These are phyloP conservation scores for Callyntrura guangdongensis DNA, from an alignment of 2,888 invertebrate species.

Conservation along the genomic window DNA sequence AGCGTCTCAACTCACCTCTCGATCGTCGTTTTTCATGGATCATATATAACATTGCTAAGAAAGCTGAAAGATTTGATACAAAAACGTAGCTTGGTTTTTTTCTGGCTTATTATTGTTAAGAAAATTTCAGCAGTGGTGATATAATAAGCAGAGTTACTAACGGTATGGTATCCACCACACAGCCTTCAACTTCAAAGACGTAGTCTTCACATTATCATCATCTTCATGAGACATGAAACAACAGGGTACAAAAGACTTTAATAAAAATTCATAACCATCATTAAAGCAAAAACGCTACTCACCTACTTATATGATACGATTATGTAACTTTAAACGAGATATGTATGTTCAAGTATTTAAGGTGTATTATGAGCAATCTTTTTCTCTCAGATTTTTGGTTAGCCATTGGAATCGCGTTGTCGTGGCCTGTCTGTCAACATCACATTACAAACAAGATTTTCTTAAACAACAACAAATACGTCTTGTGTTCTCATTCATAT, in stretches of 20 bases:
- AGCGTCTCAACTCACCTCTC: background rate
- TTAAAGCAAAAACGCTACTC: slow-evolving; percentile 39
- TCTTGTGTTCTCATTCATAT: no score
- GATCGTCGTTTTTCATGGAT: slow-evolving; percentile 42
- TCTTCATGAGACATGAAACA: slow-evolving; percentile 14
- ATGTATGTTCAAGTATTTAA: no score
- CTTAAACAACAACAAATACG: no score
- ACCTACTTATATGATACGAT: background rate
- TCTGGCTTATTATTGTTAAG: background rate
- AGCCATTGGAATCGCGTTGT: no score
- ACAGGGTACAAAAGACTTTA: slow-evolving; percentile 37
- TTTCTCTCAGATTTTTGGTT: no score
- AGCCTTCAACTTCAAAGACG: background rate
- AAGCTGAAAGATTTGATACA: slow-evolving; percentile 13
- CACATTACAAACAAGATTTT: no score
- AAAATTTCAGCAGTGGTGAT: background rate
- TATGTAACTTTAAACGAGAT: no score
- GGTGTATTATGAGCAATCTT: no score
- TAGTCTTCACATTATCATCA: background rate
- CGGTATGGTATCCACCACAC: no score
- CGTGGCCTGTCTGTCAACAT: no score
- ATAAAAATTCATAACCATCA: slow-evolving; percentile 41
- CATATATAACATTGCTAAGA: slow-evolving; percentile 51
- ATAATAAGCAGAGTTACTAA: background rate
- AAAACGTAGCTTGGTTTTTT: slow-evolving; percentile 6